Evolutionary conservation across 92 coral and sea anemone genomes (phyloP), one percentile per base, ranked within the genome.

Genomic region (Pocillopora meandrina): DNA sequence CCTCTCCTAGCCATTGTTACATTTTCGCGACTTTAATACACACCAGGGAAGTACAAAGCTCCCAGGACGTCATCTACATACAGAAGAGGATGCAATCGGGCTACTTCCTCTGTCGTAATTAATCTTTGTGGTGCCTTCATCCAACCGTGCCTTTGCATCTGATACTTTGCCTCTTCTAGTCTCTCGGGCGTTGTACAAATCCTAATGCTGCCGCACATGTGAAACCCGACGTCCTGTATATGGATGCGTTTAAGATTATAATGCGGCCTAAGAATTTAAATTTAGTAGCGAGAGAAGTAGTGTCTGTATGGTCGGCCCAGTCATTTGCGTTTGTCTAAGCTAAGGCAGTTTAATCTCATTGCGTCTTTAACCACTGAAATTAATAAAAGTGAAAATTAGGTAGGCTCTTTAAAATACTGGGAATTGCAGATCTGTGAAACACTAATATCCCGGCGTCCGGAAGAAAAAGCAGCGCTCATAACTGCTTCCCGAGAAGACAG

Each of bases 71-170:
- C 89, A 82, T 95, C 93, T 74, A 90, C 87, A 16, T 95, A 94
- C 72, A 95, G 90, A 16, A 95, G 86, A 16, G 98, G 98, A 84
- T 91, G 84, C 84, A 94, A 74, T 84, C 93, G 82, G 19, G 93
- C 88, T 20, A 95, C 92, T n/a, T 95, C 95, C 2, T 94, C 95
- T 21, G 95, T 92, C 16, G 93, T 91, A 33, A 95, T 88, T 26
- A 95, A 78, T 90, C 97, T 88, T 82, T 95, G 98, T n/a, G 92
- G 95, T 1, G 97, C 95, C 47, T 92, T 93, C 13, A 88, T 95
- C 92, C 95, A 90, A 42, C 98, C 98, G 16, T 89, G 90, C 26
- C 98, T 84, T 64, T 92, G 92, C 98, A 92, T 95, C 84, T 95
- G 97, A 73, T 95, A 89, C 63, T 80, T 89, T 6, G 92, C 94